phyloP scores from a whole-genome alignment of 2,113 vertebrate genomes.

The Ceratotherium simum region DNA sequence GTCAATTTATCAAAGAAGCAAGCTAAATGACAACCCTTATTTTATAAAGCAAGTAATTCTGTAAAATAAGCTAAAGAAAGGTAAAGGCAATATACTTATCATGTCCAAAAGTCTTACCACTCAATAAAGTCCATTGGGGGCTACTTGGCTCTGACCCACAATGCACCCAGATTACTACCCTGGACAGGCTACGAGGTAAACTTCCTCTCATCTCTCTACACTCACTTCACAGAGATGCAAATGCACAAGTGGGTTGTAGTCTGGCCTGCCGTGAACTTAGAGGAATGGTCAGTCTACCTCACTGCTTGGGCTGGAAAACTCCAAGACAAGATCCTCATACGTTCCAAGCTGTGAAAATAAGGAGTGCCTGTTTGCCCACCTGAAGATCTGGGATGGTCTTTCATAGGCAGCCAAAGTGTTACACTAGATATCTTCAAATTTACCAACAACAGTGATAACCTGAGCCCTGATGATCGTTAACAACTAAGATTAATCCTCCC shows the following conservation, averaged over 20 bases:
- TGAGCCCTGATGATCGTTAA: not conserved
- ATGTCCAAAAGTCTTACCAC: not conserved
- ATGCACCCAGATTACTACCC: not conserved
- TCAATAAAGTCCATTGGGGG: not conserved
- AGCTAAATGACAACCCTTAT: not conserved
- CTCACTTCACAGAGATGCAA: not conserved
- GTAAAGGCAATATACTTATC: not conserved
- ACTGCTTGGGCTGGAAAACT: not conserved
- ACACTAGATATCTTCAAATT: not conserved
- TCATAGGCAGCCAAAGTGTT: not conserved
- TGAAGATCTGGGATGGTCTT: not conserved
- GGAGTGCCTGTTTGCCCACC: not conserved
- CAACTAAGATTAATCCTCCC: not conserved
- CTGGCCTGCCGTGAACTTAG: not conserved
- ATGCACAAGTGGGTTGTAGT: not conserved
- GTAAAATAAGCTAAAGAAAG: not conserved
- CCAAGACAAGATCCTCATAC: not conserved
- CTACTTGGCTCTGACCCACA: not conserved
- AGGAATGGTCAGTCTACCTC: not conserved
- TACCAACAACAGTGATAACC: not conserved
- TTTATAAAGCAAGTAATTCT: not conserved
- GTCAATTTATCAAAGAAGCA: not conserved
- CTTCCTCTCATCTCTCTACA: not conserved
- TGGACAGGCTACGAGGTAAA: not conserved
- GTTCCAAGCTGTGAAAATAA: not conserved